Percentiles rank a stretch among this genome's conserved stretches.
phyloP scores from a whole-genome alignment of 2,888 invertebrate genomes.

The Drosophila neotestacea region DNA sequence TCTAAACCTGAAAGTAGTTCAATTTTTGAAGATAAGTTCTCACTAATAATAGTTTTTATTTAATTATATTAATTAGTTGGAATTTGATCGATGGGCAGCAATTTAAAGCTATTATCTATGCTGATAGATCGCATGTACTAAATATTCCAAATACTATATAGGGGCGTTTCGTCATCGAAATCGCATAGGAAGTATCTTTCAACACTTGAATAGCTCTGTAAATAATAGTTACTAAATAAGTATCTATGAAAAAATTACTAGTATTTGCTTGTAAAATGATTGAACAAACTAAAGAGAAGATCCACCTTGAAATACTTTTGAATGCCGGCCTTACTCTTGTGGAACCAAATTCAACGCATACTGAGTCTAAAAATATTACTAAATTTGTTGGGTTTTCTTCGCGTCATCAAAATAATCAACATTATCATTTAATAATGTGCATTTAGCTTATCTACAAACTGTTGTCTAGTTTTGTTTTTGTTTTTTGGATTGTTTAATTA shows the following conservation, averaged over 20 bases:
- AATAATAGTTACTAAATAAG: background rate
- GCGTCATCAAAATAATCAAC: conserved; percentile 47
- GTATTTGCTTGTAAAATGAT: conserved; percentile 55
- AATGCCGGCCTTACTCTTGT: background rate
- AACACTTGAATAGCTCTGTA: conserved; percentile 14
- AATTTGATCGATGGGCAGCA: conserved; percentile 7
- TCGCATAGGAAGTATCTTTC: background rate
- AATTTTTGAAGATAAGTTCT: background rate
- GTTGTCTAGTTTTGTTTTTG: conserved; percentile 42
- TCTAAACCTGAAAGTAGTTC: background rate
- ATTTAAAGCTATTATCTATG: background rate
- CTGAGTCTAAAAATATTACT: conserved; percentile 22
- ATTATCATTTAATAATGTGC: conserved; percentile 67
- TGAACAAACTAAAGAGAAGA: conserved; percentile 24
- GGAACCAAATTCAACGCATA: background rate
- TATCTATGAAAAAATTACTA: conserved; percentile 21
- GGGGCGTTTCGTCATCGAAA: conserved; percentile 13
- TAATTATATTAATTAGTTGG: conserved; percentile 4
- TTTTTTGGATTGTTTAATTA: conserved; percentile 54
- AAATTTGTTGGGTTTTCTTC: conserved; percentile 17
- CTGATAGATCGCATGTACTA: conserved; percentile 9
- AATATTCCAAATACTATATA: background rate
- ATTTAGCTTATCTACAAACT: conserved; percentile 69
- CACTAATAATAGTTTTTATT: conserved; percentile 3
- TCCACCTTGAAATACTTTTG: conserved; percentile 29